Base-by-base conservation (phyloP, 2,888 invertebrate genomes). In the Heliconius hortense region DNA sequence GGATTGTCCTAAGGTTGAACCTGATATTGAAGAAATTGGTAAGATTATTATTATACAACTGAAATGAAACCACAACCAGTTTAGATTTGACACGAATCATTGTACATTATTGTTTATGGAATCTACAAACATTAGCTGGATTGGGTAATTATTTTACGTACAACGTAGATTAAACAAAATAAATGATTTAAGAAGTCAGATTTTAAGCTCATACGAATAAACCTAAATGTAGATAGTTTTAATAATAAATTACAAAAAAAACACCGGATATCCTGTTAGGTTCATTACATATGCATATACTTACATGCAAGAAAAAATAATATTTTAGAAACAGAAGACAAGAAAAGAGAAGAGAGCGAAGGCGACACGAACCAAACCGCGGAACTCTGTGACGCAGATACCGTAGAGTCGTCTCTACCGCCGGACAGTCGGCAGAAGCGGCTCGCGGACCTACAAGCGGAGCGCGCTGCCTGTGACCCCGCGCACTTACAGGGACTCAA, bases 381-480 rank as follows among this genome's bases (percentile, higher is more conserved):
- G 4, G 94, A 94, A 81, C 83, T 95, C 15, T 95, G 95, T 83
- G 95, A 95, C 82, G 95, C 94, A 71, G 95, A 95, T 83, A 94
- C 96, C 63, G 96, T 96, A 13, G 96, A 96, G 86, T 96, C 96
- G 0, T 95, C 96, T 0, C 87, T 96, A 71, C 96, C 96, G 5
- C 95, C 95, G 0, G 95, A 96, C 87, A 95, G 95, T 80, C 95
- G 96, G 72, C 96, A 96, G 84, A 95, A 95, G 86, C 94, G 95
- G 80, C 94, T 96, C 69, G 95, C 95, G 21, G 96, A 96, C 84
- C 85, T 97, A 80, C 96, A 97, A 95, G 93, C 95, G 93, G 84
- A 97, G 95, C 86, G 97, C 80, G 96, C 97, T 18, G 97, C 97
- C 79, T 97, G 97, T 86, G 97, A 97, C 84, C 96, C 97, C 0